phyloP scores from a whole-genome alignment of 2,888 invertebrate genomes.

The Netelia inedita region DNA sequence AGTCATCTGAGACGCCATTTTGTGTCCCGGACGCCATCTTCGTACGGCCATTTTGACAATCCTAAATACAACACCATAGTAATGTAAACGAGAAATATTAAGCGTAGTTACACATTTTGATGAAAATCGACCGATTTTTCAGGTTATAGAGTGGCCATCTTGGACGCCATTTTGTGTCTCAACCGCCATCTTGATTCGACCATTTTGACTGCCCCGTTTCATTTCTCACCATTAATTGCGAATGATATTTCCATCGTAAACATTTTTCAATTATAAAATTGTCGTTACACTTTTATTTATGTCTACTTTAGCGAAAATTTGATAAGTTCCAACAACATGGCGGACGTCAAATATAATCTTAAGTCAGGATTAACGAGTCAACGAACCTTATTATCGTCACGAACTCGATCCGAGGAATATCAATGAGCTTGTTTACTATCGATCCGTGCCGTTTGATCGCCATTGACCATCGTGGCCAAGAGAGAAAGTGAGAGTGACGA shows the following conservation, averaged over 20 bases:
- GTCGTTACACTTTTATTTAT: not conserved
- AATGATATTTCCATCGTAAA: not conserved
- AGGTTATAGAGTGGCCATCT: not conserved
- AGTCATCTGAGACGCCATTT: not conserved
- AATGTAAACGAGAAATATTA: no score
- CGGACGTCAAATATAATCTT: not conserved
- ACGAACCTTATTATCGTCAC: constrained; percentile 55
- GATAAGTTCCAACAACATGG: not conserved
- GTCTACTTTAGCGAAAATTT: not conserved
- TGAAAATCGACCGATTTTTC: not conserved
- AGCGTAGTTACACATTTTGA: not conserved
- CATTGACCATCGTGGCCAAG: constrained; percentile 11
- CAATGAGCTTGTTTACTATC: constrained; percentile 59
- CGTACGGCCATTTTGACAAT: no score
- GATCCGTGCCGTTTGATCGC: constrained; percentile 33
- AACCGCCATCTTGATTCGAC: not conserved
- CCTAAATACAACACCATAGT: no score
- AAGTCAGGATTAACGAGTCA: constrained; percentile 20
- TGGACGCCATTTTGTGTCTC: not conserved
- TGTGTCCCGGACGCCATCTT: not conserved
- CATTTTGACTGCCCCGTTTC: not conserved
- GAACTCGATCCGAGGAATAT: constrained; percentile 49
- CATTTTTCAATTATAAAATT: not conserved
- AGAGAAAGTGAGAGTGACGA: constrained; percentile 17
- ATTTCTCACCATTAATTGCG: not conserved